A percentile compares a stretch with the other conserved stretches of the same genome.
Evolutionary conservation across 2,888 invertebrate species (phyloP).

Genomic region (Theretra japonica): DNA sequence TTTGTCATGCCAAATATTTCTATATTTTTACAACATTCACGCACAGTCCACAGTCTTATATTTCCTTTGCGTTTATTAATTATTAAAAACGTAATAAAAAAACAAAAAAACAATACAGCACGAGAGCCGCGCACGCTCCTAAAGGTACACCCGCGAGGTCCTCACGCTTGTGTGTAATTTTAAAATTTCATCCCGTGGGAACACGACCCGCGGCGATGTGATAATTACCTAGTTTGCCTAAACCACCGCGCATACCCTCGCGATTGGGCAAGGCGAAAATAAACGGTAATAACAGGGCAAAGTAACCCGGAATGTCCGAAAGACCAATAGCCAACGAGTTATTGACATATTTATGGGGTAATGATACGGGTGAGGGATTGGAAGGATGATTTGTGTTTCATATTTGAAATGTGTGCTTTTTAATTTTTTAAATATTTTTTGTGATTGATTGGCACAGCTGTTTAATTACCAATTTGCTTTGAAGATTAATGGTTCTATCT

Average conservation of each 20-base stretch:
- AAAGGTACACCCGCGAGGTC: constrained; percentile 65
- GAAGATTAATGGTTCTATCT: no score
- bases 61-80: no score
- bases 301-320: constrained; percentile 49
- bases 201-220: constrained; percentile 72
- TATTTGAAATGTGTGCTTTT: no score
- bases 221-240: constrained; percentile 80
- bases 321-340: constrained; percentile 59
- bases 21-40: no score
- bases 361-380: constrained; percentile 51
- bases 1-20: no score
- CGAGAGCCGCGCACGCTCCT: not conserved
- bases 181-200: constrained; percentile 81
- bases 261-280: constrained; percentile 56
- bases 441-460: no score
- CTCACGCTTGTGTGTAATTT: constrained; percentile 73
- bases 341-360: constrained; percentile 65
- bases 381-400: constrained; percentile 1
- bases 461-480: no score
- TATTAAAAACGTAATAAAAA: not conserved
- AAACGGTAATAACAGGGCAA: constrained; percentile 73
- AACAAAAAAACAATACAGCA: not conserved
- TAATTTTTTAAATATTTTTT: no score
- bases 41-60: no score
- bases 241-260: constrained; percentile 70